Percentiles rank a stretch among this genome's conserved stretches.
These are phyloP conservation scores for Sipha maydis DNA, from an alignment of 2,888 invertebrate species.

Conservation along the genomic window DNA sequence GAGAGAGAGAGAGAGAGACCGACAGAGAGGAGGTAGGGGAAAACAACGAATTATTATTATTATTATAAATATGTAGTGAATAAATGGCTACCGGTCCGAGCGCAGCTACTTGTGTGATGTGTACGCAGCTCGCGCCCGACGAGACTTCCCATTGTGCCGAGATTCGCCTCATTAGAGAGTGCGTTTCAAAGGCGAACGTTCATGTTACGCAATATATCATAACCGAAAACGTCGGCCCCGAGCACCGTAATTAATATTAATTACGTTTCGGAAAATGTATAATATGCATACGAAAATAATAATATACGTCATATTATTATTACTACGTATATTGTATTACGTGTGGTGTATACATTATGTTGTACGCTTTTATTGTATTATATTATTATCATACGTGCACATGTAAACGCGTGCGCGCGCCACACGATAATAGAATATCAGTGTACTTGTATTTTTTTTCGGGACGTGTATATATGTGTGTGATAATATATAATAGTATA, in stretches of 20 bases:
- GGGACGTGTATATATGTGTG: background rate
- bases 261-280: constrained; percentile 2
- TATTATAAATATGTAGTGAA: background rate
- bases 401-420: background rate
- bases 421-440: background rate
- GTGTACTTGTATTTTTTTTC: background rate
- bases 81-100: background rate
- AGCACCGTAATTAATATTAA: constrained; percentile 52
- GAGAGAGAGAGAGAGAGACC: too few species aligned
- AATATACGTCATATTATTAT: background rate
- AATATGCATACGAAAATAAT: background rate
- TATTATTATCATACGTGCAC: background rate
- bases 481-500: background rate
- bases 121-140: background rate
- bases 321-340: background rate
- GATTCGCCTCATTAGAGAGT: background rate
- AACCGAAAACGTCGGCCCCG: background rate
- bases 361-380: background rate
- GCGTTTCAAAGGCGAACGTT: background rate
- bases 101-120: background rate
- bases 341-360: too few species aligned
- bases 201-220: background rate
- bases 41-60: background rate
- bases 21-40: too few species aligned
- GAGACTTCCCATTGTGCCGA: background rate